These are phyloP conservation scores for Chrysomela aeneicollis DNA, from an alignment of 2,888 invertebrate species.

Conservation along the genomic window DNA sequence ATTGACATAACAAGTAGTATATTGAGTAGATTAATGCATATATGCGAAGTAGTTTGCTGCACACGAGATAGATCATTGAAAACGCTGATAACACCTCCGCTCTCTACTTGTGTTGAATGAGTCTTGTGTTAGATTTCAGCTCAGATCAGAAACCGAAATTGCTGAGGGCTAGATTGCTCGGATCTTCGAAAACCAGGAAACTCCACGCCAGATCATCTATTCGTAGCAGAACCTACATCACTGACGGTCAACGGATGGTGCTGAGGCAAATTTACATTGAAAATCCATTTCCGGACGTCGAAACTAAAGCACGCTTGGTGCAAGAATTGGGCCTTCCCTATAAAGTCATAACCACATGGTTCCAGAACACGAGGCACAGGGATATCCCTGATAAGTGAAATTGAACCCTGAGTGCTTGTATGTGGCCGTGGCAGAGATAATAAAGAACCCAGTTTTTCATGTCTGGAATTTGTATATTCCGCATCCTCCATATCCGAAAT, in stretches of 20 bases:
- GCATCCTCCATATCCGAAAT: no score
- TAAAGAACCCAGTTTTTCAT: not conserved
- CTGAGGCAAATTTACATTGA: not conserved
- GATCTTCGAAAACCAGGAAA: not conserved
- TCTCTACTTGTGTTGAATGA: not conserved
- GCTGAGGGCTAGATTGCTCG: not conserved
- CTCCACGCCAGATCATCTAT: not conserved
- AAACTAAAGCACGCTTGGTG: conserved; percentile 1
- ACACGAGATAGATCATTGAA: no score
- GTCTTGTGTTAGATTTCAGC: not conserved
- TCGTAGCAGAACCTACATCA: conserved; percentile 3
- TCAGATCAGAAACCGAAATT: not conserved
- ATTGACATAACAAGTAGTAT: no score
- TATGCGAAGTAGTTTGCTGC: no score
- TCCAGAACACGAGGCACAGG: conserved; percentile 8
- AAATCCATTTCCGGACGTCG: conserved; percentile 6
- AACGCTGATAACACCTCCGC: no score
- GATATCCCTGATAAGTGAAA: not conserved
- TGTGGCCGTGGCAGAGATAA: not conserved
- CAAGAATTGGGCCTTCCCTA: conserved; percentile 2
- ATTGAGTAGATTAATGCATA: no score
- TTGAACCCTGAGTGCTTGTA: not conserved
- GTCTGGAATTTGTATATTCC: not conserved
- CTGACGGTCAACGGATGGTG: not conserved
- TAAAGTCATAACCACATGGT: conserved; percentile 13